Evolutionary conservation across 2,797 vertebrate species (phyloP).

Genomic region (Enteromius treurensis): DNA sequence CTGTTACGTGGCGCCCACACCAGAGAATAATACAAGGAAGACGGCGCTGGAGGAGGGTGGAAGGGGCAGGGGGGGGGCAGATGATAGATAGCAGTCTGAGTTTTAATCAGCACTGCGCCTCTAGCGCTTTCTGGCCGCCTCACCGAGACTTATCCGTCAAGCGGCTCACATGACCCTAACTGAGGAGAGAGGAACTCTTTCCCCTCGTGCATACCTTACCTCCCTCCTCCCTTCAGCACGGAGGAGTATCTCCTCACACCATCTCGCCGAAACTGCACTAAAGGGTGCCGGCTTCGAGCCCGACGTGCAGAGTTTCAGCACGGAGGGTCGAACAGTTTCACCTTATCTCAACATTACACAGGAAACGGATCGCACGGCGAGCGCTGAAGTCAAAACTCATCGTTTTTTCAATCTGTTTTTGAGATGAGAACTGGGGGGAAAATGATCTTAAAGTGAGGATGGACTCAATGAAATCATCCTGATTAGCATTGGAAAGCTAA

Average conservation of each 20-base stretch:
- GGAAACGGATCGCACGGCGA: background rate
- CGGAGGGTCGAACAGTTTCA: conserved; percentile 33
- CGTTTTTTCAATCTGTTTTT: background rate
- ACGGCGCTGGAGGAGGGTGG: conserved; percentile 41
- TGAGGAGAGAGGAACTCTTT: conserved; percentile 33
- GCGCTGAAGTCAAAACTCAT: background rate
- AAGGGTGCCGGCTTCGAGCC: conserved; percentile 1
- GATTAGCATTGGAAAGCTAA: conserved; percentile 41
- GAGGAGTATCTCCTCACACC: conserved; percentile 39
- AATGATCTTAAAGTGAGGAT: background rate
- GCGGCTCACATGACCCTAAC: conserved; percentile 50
- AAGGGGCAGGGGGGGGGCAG: conserved; percentile 20
- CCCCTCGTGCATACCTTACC: conserved; percentile 40
- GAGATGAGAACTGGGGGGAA: background rate
- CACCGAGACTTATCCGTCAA: conserved; percentile 64
- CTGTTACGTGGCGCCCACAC: conserved; percentile 58
- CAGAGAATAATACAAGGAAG: conserved; percentile 42
- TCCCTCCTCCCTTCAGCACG: conserved; percentile 23
- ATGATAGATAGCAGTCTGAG: conserved; percentile 66
- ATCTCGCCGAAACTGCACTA: conserved; percentile 3
- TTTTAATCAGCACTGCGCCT: conserved; percentile 68
- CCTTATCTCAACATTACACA: conserved; percentile 35
- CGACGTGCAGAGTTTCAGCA: conserved; percentile 7
- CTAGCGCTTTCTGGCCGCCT: conserved; percentile 57
- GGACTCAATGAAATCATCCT: conserved; percentile 11